Conservation (phyloP, 2,113 vertebrate species). For the Vidua macroura region DNA sequence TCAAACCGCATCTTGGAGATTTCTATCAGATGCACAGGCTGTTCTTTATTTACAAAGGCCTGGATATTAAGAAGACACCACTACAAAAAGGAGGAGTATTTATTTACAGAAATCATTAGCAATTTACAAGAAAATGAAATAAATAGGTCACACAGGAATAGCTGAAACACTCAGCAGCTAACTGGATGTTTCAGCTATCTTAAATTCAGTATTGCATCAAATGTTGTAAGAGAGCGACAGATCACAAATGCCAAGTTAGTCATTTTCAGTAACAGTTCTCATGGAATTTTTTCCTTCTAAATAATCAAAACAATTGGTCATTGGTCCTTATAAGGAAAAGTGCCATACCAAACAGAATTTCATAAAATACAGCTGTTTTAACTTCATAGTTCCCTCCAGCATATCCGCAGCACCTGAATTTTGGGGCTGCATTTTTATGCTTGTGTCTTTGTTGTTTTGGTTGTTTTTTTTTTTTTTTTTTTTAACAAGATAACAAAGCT, state of each 20-base stretch:
- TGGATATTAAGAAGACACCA: background rate
- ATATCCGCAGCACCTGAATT: conserved; percentile 14
- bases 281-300: conserved; percentile 63
- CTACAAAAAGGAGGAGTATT: background rate
- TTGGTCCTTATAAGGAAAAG: conserved; percentile 60
- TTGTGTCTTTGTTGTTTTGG: background rate
- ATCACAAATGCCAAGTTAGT: conserved; percentile 56
- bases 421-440: background rate
- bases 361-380: conserved; percentile 54
- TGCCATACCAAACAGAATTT: conserved; percentile 39
- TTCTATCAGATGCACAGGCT: background rate
- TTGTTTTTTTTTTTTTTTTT: background rate
- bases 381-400: background rate
- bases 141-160: background rate
- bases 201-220: conserved; percentile 45
- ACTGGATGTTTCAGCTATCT: background rate
- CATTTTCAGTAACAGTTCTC: conserved; percentile 64
- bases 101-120: background rate
- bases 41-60: background rate
- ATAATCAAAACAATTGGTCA: conserved; percentile 70
- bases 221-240: background rate
- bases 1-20: background rate
- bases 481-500: background rate
- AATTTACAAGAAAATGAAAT: background rate
- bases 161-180: background rate